Evolutionary conservation across 2,113 vertebrate genomes (phyloP), one percentile per base, ranked within the genome.

Genomic region (Plecturocebus donacophilus): DNA sequence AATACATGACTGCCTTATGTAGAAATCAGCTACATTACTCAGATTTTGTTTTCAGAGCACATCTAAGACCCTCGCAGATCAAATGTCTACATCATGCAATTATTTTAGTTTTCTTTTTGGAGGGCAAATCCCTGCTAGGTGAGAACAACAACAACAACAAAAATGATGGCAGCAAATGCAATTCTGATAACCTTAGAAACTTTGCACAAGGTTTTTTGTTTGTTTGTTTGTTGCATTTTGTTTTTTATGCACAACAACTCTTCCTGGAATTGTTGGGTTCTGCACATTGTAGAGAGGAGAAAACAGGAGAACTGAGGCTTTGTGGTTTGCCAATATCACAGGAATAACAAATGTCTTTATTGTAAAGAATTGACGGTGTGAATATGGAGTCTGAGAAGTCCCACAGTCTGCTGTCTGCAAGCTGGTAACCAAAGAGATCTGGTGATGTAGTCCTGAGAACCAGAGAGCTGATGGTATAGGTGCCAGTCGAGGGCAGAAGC

Each of bases 61-160:
- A 7, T 3, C 2, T 2, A 47, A 27, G 16, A 85, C 89, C 64
- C 25, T 23, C 38, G 13, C 5, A n/a, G 21, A 5, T 35, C 30
- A 16, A 25, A n/a, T 12, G 32, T 38, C n/a, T 38, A 40, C 8
- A 21, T 30, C 8, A 0, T 3, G 0, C 6, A 4, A 10, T 40
- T 40, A 20, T n/a, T 49, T 11, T 10, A 13, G 4, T 35, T 84
- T 90, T 93, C 38, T 54, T 84, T 75, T 2, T 5, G 0, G 21
- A 66, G 58, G 16, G 1, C 7, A 13, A 49, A n/a, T 21, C 10
- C 17, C 23, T 61, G 54, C 14, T 35, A 40, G 45, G 14, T 21
- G 8, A 64, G 5, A 25, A 52, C 5, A 12, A 79, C 35, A 13
- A 30, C 42, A 25, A 71, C 49, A n/a, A 11, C 9, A 38, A 23